Evolutionary conservation across 1,140 invertebrate species (phyloP), one percentile per base, ranked within the genome.

Genomic region (Eriosoma lanigerum): DNA sequence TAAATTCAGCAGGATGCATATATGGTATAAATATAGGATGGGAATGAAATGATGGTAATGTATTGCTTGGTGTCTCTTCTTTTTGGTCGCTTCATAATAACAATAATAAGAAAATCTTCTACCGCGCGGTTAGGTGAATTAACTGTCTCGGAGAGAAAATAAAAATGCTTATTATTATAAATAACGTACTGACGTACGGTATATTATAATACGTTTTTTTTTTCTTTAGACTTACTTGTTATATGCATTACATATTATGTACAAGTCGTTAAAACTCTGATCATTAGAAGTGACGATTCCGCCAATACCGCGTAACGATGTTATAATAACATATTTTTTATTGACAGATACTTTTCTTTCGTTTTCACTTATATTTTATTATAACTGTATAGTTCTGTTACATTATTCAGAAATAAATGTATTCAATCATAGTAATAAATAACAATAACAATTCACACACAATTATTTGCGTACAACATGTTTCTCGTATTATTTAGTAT

Each of bases 1-100:
- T 48, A 48, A 68, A 68, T 48, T 62, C 60, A 38, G 29, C 60
- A 62, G 9, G 60, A 38, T 64, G 19, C 19, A 32, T 19, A 19
- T 8, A 21, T 1, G 3, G 29, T 38, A 1, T 1, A 48, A 4
- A 48, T 48, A 48, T 13, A 48, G 64, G 10, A 13, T 1, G 19
- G 1, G 0, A 12, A 24, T 8, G 38, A 1, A 15, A 24, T 13
- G 12, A 68, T 66, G 19, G 26, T 68, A 44, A 44, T 46, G 60
- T 62, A 62, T 62, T 62, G 29, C 60, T 32, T n/a, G n/a, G n/a
- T n/a, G 8, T 38, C 60, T 62, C 60, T 62, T 68, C 13, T 68
- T 24, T 38, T 24, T 15, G 12, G 38, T 46, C 64, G 64, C 46
- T 68, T 38, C 15, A 68, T 46, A 68, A 68, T 46, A 68, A 68